Percentiles rank a stretch among this genome's conserved stretches.
These are phyloP conservation scores for Radopholus similis DNA, from an alignment of 1,140 invertebrate genomes.

Conservation along the genomic window DNA sequence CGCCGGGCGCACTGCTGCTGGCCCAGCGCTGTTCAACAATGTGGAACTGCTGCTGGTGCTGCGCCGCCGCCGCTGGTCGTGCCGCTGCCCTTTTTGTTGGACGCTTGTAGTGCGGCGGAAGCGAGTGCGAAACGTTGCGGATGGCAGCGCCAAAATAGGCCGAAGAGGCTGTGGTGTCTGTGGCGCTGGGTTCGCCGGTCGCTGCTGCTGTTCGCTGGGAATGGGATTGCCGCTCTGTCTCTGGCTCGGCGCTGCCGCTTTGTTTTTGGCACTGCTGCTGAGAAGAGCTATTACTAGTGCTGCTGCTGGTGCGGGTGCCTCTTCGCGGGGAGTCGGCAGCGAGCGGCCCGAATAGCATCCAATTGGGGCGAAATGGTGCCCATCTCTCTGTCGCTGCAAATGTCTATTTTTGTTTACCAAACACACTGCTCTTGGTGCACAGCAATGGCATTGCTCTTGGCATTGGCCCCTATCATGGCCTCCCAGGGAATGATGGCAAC, in stretches of 20 bases:
- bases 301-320: not conserved
- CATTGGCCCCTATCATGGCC: not conserved
- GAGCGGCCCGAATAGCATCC: not conserved
- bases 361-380: not conserved
- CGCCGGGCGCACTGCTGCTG: not conserved
- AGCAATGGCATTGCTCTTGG: not conserved
- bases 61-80: not conserved
- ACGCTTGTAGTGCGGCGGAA: not conserved
- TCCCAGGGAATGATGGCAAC: not conserved
- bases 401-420: not conserved
- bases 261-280: too few species aligned
- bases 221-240: too few species aligned
- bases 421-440: not conserved
- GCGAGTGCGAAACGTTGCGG: not conserved
- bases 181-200: not conserved
- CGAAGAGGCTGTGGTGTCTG: not conserved
- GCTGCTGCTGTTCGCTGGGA: not conserved
- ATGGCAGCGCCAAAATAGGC: not conserved
- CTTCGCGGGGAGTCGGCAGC: not conserved
- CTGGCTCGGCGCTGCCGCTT: too few species aligned
- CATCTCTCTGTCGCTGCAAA: not conserved
- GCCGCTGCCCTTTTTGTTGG: not conserved
- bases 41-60: slow-evolving; percentile 6
- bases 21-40: slow-evolving; percentile 17
- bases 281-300: too few species aligned